Evolutionary conservation across 2,113 vertebrate species (phyloP), one percentile per base, ranked within the genome.

Genomic region (Ascaphus truei): DNA sequence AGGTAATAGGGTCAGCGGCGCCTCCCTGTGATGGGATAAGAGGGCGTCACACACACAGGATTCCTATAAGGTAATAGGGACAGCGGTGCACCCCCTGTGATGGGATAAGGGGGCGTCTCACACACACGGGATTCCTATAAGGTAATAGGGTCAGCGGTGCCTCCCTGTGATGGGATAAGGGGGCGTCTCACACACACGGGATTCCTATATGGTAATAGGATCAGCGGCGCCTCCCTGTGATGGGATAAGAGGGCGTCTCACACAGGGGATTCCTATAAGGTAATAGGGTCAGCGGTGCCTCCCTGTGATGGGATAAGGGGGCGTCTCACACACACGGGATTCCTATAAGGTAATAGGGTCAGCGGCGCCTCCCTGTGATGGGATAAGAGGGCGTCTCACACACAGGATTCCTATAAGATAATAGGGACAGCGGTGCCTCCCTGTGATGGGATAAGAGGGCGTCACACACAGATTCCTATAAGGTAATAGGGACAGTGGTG

Each of bases 1-100:
- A 2, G 27, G 15, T 2, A 18, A n/a, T 18, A 30, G 26, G 3
- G 9, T 4, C 1, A 1, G 1, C 7, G 2, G 7, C 11, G 20
- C 4, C 29, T 20, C 29, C n/a, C n/a, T n/a, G n/a, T n/a, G n/a
- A n/a, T n/a, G 36, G 41, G 63, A 48, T 65, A 65, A 53, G 20
- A 1, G 2, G n/a, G 12, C 12, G 5, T 41, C 39, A 15, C 39
- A 1, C 39, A 7, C 15, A 47, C 15, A 3, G 3, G 15, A n/a
- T 7, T 2, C 16, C 41, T 12, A 15, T 45, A 45, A 2, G 27
- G 15, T 2, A 18, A n/a, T 18, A 30, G 26, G 3, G 9, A 10
- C 1, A 1, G 1, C 7, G 2, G 7, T n/a, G 20, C 4, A 20
- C n/a, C 29, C n/a, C n/a, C n/a, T n/a, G n/a, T n/a, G n/a, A n/a